Percentiles rank a stretch among this genome's conserved stretches.
Evolutionary conservation across 2,888 invertebrate species (phyloP).

Genomic region (Leptogaster cylindrica): DNA sequence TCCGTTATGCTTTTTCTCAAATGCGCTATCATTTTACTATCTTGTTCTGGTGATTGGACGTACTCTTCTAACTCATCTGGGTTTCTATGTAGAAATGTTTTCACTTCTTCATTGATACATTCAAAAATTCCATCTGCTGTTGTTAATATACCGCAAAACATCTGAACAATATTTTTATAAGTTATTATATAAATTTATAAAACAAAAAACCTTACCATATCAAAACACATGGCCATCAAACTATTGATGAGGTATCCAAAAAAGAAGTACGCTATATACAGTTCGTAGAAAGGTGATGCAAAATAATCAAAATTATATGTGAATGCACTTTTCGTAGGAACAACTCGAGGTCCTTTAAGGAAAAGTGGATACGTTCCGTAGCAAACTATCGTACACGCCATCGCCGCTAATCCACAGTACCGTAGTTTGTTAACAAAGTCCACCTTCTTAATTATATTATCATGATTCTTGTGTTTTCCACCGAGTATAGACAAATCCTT

Average conservation of each 20-base stretch:
- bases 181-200: no score
- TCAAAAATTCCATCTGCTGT: not conserved
- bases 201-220: conserved; percentile 23
- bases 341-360: not conserved
- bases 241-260: conserved; percentile 3
- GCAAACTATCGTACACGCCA: not conserved
- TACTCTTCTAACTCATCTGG: no score
- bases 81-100: not conserved
- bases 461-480: not conserved
- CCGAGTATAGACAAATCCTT: not conserved
- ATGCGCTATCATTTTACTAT: not conserved
- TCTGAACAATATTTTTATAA: no score
- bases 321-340: conserved; percentile 13
- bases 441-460: not conserved
- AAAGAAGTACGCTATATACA: not conserved
- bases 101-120: conserved; percentile 12
- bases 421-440: not conserved
- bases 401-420: not conserved
- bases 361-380: conserved; percentile 22
- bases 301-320: conserved; percentile 2
- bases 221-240: conserved; percentile 11
- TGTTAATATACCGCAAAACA: conserved; percentile 19
- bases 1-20: not conserved
- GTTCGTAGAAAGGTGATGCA: conserved; percentile 1
- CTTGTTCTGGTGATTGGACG: no score